These are phyloP conservation scores for Orycteropus afer DNA, from an alignment of 2,113 vertebrate species.

Conservation along the genomic window DNA sequence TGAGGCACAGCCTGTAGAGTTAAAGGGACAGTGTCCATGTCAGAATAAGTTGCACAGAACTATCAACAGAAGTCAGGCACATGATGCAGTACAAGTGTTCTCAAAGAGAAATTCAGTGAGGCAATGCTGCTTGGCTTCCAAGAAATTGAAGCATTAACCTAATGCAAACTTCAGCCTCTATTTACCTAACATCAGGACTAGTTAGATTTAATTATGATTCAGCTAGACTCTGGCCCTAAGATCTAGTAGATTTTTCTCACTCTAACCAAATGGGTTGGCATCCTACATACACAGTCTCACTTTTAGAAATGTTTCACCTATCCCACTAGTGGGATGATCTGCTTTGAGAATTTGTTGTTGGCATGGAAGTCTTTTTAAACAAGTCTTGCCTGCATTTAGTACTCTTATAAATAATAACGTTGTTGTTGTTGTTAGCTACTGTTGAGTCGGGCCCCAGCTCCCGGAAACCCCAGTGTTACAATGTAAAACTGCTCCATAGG, in stretches of 20 bases:
- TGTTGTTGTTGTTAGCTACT: no score
- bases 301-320: not conserved
- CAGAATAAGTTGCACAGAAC: not conserved
- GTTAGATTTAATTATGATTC: not conserved
- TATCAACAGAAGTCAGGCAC: not conserved
- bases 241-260: not conserved
- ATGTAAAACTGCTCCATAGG: no score
- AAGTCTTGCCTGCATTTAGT: not conserved
- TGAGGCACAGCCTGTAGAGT: not conserved
- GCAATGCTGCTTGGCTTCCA: not conserved
- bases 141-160: not conserved
- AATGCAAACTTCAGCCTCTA: not conserved
- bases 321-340: not conserved
- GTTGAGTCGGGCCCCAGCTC: no score
- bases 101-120: not conserved
- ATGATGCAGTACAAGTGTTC: accelerated
- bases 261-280: not conserved
- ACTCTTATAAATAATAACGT: not conserved
- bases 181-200: not conserved
- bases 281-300: not conserved
- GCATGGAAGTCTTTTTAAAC: not conserved
- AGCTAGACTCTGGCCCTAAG: not conserved
- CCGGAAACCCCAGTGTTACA: no score
- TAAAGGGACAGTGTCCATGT: not conserved
- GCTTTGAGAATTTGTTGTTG: not conserved